Evolutionary conservation across 2,888 invertebrate genomes (phyloP), one percentile per base, ranked within the genome.

Genomic region (Acanthosepion pharaonis): DNA sequence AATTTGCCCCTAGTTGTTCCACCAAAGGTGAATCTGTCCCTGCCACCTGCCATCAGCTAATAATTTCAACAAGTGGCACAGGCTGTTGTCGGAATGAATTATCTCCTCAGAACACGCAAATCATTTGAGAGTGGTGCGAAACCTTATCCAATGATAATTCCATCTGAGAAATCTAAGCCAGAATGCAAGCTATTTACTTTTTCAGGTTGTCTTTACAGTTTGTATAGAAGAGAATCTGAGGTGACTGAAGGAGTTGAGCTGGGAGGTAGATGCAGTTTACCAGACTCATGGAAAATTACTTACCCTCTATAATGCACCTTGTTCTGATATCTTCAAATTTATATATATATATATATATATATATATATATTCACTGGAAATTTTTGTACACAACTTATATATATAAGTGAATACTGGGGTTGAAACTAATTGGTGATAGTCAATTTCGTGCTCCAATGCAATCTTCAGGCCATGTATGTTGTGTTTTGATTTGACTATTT

Each of bases 61-160:
- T 78, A 78, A 78, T 78, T n/a, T 9, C n/a, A 78, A 78, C n/a
- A 78, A 78, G n/a, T 78, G 18, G 78, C 15, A 78, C 15, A 78
- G 11, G 15, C n/a, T 33, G 78, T 18, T 78, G 78, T 78, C 78
- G 5, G 78, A 78, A 78, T 78, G 78, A 25, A 78, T 78, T 78
- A 78, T 33, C 78, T 15, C 18, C 4, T 33, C 78, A 23, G 4
- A 33, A 15, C 15, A 78, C 3, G 11, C 23, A 15, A 11, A 78
- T 78, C n/a, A 78, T 33, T n/a, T 33, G 15, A n/a, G 78, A 78
- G 15, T 15, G n/a, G 78, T 33, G 33, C 78, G 33, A 78, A 78
- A 78, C 78, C 78, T 78, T 78, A 78, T 78, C 78, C n/a, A 78
- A 78, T 78, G 9, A 78, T 78, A 78, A 78, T 78, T 78, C 78